Conservation (phyloP, 2,797 vertebrate genomes). For the Poeciliopsis gracilis region DNA sequence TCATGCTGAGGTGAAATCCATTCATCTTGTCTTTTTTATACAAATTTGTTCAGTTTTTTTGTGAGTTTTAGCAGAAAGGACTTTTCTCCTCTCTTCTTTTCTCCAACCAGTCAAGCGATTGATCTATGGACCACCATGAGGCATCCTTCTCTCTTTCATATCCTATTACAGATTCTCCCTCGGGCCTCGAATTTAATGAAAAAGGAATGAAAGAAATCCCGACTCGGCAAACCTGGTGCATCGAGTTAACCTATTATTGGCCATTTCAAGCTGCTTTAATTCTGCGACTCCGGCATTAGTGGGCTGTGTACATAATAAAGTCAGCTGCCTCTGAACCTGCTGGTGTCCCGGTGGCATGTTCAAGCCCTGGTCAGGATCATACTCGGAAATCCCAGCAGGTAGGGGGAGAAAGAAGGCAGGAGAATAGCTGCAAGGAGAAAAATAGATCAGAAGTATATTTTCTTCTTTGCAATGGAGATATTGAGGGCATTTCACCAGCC, state of each 20-base stretch:
- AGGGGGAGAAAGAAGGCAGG: background rate
- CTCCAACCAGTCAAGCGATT: background rate
- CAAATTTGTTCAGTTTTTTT: background rate
- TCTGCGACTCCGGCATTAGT: constrained; percentile 28
- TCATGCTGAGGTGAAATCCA: background rate
- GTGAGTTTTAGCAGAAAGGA: background rate
- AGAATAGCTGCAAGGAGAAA: background rate
- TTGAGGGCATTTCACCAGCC: background rate
- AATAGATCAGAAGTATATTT: background rate
- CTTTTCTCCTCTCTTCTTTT: background rate
- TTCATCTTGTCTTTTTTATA: background rate
- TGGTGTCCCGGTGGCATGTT: constrained; percentile 29
- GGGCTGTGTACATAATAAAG: constrained; percentile 26
- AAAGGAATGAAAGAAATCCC: constrained; percentile 28
- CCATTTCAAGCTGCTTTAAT: constrained; percentile 57
- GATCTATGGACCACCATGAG: constrained; percentile 14
- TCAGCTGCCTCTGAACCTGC: constrained; percentile 41
- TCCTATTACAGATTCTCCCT: constrained; percentile 22
- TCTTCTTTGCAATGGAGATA: background rate
- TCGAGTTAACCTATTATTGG: constrained; percentile 50
- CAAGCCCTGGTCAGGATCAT: constrained; percentile 26
- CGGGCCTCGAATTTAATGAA: constrained; percentile 31
- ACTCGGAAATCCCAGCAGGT: constrained; percentile 22
- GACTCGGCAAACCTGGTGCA: constrained; percentile 11
- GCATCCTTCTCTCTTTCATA: constrained; percentile 20